Percentiles rank a stretch among this genome's conserved stretches.
Evolutionary conservation across 2,797 vertebrate species (phyloP).

Genomic region (Labroides dimidiatus): DNA sequence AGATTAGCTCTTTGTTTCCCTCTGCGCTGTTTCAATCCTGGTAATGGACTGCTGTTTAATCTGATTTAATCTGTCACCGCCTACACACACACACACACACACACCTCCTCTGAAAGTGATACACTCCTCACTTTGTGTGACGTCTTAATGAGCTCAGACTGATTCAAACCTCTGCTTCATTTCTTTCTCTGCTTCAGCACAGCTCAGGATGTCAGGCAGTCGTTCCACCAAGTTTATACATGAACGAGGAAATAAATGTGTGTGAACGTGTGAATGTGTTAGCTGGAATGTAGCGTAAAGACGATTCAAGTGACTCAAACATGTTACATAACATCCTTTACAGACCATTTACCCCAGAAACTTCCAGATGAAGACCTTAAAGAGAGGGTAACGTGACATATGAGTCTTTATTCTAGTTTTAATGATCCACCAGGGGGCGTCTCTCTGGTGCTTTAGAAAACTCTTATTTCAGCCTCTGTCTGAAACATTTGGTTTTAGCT

Average conservation of each 20-base stretch:
- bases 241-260: neutral
- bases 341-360: neutral
- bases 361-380: neutral
- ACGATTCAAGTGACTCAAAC: neutral
- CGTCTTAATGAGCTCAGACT: no score
- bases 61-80: slow-evolving; percentile 58
- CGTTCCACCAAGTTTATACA: neutral
- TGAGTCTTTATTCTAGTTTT: no score
- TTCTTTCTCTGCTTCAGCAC: no score
- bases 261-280: neutral
- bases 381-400: no score
- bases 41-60: slow-evolving; percentile 76
- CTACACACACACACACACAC: slow-evolving; percentile 37
- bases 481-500: no score
- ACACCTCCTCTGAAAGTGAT: slow-evolving; percentile 57
- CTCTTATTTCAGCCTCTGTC: no score
- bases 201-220: neutral
- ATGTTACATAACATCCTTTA: neutral
- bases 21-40: slow-evolving; percentile 65
- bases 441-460: no score
- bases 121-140: slow-evolving; percentile 42
- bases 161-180: no score
- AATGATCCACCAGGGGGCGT: no score
- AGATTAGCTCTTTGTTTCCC: slow-evolving; percentile 64
- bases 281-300: neutral